A percentile compares a stretch with the other conserved stretches of the same genome.
Evolutionary conservation across 2,797 vertebrate species (phyloP).

Genomic region (Fringilla coelebs): DNA sequence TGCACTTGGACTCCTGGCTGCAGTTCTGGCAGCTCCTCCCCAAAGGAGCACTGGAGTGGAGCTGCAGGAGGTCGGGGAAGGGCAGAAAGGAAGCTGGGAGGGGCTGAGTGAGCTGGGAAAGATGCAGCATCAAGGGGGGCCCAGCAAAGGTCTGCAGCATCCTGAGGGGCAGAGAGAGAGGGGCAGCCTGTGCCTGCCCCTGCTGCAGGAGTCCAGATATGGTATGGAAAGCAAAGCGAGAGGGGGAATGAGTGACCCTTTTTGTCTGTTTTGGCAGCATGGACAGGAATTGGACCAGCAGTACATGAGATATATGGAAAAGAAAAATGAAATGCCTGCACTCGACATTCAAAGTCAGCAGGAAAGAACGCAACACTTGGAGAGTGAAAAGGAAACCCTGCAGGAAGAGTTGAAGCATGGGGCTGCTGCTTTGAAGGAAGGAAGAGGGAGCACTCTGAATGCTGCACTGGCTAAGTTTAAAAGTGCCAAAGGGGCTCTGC

Average conservation of each 20-base stretch:
- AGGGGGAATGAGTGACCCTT: not conserved
- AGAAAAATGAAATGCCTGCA: too few species aligned
- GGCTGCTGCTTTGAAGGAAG: too few species aligned
- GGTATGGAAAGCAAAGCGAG: not conserved
- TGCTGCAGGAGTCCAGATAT: not conserved
- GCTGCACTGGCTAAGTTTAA: too few species aligned
- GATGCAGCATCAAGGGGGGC: rapidly evolving
- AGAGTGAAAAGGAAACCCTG: too few species aligned
- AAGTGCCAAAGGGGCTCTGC: too few species aligned
- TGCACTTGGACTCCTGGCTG: not conserved
- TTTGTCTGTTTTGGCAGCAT: slow-evolving; percentile 49
- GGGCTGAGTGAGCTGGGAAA: not conserved
- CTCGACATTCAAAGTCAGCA: too few species aligned
- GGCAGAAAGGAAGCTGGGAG: not conserved
- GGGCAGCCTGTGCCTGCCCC: not conserved
- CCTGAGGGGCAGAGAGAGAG: not conserved
- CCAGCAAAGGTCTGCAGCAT: not conserved
- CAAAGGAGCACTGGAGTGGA: not conserved
- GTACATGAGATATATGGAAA: too few species aligned
- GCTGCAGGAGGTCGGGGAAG: not conserved
- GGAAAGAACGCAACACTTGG: too few species aligned
- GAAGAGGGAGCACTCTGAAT: too few species aligned
- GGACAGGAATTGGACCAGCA: too few species aligned
- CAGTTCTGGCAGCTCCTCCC: not conserved
- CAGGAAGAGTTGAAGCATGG: too few species aligned